Percentiles rank a stretch among this genome's conserved stretches.
Conservation (phyloP, 2,797 vertebrate genomes). For the Anguilla megastoma region DNA sequence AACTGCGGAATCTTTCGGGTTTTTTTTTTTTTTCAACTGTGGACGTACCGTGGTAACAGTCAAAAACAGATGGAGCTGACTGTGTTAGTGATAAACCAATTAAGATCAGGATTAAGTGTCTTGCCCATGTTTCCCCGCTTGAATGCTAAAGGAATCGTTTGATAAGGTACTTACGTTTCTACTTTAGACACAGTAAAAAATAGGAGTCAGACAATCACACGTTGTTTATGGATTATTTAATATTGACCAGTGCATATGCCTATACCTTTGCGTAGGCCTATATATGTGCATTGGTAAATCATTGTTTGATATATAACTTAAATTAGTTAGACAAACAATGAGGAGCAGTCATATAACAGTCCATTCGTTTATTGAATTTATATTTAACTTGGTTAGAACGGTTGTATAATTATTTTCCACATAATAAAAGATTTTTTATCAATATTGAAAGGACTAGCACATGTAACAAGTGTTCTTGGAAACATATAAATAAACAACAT, state of each 20-base stretch:
- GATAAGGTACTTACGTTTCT: constrained; percentile 42
- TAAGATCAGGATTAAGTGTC: constrained; percentile 61
- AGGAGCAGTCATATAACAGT: too few species aligned
- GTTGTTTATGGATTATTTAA: not conserved
- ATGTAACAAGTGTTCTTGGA: not conserved
- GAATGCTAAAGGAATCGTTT: constrained; percentile 14
- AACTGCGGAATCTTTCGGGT: constrained; percentile 35
- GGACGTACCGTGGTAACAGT: constrained; percentile 21
- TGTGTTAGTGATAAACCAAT: constrained; percentile 66
- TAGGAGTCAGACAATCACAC: not conserved
- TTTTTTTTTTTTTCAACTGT: constrained; percentile 23
- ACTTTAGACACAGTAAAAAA: constrained; percentile 37
- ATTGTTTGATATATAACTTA: too few species aligned
- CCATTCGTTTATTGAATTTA: too few species aligned
- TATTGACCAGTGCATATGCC: not conserved
- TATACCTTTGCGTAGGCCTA: not conserved
- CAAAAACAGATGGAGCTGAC: constrained; percentile 65
- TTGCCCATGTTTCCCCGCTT: constrained; percentile 44
- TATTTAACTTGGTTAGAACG: too few species aligned
- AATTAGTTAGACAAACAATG: too few species aligned
- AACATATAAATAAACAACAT: not conserved
- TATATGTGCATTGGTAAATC: not conserved
- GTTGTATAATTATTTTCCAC: too few species aligned
- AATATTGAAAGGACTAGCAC: too few species aligned
- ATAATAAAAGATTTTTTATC: too few species aligned